Evolutionary conservation across 2,888 invertebrate species (phyloP).

Genomic region (Ichneumon xanthorius): DNA sequence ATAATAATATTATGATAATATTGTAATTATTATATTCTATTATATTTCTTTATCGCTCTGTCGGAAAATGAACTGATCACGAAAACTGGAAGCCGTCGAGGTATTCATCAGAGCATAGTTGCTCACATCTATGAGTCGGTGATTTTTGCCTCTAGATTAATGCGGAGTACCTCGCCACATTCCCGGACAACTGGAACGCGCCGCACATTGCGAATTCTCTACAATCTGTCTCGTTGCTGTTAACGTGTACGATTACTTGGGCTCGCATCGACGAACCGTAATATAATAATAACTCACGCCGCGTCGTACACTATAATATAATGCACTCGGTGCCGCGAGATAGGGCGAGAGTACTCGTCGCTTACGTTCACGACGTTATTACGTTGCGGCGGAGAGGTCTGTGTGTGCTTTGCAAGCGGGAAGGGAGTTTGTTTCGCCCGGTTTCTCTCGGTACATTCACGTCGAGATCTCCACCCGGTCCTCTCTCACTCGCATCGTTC

Average conservation of each 20-base stretch:
- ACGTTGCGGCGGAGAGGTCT: constrained; percentile 37
- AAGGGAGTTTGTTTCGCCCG: constrained; percentile 63
- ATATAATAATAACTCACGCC: constrained; percentile 59
- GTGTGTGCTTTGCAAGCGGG: constrained; percentile 44
- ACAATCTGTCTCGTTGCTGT: constrained; percentile 7
- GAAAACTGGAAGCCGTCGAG: not conserved
- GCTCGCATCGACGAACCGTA: constrained; percentile 39
- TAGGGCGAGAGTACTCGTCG: constrained; percentile 53
- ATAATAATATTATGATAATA: too few species aligned
- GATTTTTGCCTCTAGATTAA: not conserved
- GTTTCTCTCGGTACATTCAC: constrained; percentile 61
- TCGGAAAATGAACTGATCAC: not conserved
- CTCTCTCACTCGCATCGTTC: not conserved
- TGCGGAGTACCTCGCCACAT: not conserved
- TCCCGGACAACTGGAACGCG: not conserved
- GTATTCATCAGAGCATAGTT: not conserved
- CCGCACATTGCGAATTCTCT: not conserved
- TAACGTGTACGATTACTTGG: constrained; percentile 11
- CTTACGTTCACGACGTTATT: constrained; percentile 60
- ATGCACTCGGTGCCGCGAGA: constrained; percentile 43
- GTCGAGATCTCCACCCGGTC: constrained; percentile 14
- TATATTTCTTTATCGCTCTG: not conserved
- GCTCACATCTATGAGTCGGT: not conserved
- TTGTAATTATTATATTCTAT: not conserved
- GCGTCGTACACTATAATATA: constrained; percentile 24